Percentiles rank a stretch among this genome's conserved stretches.
Conservation (phyloP, 2,797 vertebrate genomes). For the Halcyon chelicuti region DNA sequence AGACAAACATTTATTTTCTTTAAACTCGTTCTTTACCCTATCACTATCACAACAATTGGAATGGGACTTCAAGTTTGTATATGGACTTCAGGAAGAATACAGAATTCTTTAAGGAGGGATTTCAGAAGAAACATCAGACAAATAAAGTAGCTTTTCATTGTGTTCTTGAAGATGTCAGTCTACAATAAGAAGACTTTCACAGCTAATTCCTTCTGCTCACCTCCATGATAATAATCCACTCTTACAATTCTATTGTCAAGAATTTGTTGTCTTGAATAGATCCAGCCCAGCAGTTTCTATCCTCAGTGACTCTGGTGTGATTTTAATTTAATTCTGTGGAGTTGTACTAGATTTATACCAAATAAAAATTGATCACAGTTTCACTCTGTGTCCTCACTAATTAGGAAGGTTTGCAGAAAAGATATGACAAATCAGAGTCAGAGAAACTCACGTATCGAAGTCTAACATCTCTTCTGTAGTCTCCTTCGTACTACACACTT, state of each 20-base stretch:
- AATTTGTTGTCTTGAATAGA: background rate
- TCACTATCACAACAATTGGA: background rate
- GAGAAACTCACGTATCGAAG: background rate
- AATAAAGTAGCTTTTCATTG: background rate
- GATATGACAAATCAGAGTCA: background rate
- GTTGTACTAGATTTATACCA: background rate
- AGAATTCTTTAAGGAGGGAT: background rate
- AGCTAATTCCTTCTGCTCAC: background rate
- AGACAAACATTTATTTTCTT: background rate
- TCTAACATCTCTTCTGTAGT: background rate
- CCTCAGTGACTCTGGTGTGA: background rate
- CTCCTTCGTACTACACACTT: background rate
- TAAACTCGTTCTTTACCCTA: background rate
- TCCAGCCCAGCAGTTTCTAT: background rate
- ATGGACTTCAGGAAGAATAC: background rate
- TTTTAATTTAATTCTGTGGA: background rate
- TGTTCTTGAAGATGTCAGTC: background rate
- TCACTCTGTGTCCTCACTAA: background rate
- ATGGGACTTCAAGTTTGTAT: background rate
- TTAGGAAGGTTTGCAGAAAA: background rate
- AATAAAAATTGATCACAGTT: background rate
- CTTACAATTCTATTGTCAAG: background rate
- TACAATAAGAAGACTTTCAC: background rate
- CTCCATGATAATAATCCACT: background rate
- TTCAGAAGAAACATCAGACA: background rate